Evolutionary conservation across 2,888 invertebrate species (phyloP).

Genomic region (Eurytoma adleriae): DNA sequence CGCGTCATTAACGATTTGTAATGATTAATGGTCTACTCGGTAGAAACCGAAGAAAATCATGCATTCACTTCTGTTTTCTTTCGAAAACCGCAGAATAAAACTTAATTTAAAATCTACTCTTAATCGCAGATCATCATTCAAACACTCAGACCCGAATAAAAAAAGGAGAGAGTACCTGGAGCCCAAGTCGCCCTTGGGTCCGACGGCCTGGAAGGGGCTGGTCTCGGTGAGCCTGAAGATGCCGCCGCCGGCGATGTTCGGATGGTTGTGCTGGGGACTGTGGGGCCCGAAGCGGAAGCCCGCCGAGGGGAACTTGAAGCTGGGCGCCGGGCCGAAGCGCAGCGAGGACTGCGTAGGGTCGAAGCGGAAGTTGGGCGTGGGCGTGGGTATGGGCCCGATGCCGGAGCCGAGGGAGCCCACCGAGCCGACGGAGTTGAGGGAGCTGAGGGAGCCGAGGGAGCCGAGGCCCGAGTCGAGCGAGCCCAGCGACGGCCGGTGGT

Average conservation of each 20-base stretch:
- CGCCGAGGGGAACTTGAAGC: slow-evolving; percentile 72
- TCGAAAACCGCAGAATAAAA: neutral
- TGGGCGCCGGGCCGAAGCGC: slow-evolving; percentile 72
- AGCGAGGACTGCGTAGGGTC: slow-evolving; percentile 73
- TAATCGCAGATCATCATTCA: too few species aligned
- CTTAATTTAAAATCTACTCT: too few species aligned
- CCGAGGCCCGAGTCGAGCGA: slow-evolving; percentile 71
- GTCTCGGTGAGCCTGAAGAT: slow-evolving; percentile 74
- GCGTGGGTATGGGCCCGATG: slow-evolving; percentile 72
- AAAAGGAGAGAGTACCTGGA: too few species aligned
- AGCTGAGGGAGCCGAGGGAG: slow-evolving; percentile 71
- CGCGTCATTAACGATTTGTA: too few species aligned
- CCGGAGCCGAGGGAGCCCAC: slow-evolving; percentile 68
- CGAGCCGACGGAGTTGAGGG: slow-evolving; percentile 69
- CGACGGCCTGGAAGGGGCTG: slow-evolving; percentile 74
- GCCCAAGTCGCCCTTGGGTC: slow-evolving; percentile 73
- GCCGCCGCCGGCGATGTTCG: slow-evolving; percentile 68
- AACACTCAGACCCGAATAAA: too few species aligned
- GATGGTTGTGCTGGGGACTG: slow-evolving; percentile 73
- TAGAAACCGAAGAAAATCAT: neutral
- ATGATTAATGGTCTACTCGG: too few species aligned
- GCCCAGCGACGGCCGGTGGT: slow-evolving; percentile 71
- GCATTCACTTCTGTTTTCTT: neutral
- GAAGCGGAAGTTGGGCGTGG: slow-evolving; percentile 72
- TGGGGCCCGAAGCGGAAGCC: slow-evolving; percentile 73